These are phyloP conservation scores for Microplitis deprimator DNA, from an alignment of 2,888 invertebrate genomes.

Conservation along the genomic window DNA sequence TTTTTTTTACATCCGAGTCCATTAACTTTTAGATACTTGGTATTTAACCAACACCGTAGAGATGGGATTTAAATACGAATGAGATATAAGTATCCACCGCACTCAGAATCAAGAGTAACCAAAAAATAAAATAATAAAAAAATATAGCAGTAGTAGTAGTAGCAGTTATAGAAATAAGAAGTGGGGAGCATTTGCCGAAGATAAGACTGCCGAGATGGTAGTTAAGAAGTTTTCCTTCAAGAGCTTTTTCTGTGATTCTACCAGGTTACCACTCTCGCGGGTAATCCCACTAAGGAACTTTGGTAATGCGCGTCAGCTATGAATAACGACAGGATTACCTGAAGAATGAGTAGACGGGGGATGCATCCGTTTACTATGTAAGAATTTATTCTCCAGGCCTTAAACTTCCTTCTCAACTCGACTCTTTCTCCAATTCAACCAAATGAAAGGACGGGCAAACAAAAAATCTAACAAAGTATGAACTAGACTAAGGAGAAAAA, in stretches of 20 bases:
- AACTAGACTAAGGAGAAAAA: not conserved
- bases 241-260: slow-evolving; percentile 45
- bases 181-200: slow-evolving; percentile 25
- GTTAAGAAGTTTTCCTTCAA: slow-evolving; percentile 42
- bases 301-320: slow-evolving; percentile 59
- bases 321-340: slow-evolving; percentile 62
- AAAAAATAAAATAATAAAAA: not conserved
- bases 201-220: slow-evolving; percentile 36
- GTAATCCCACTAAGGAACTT: slow-evolving; percentile 64
- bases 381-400: slow-evolving; percentile 15
- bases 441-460: not conserved
- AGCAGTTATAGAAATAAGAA: slow-evolving; percentile 19
- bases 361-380: slow-evolving; percentile 9
- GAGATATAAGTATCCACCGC: not conserved
- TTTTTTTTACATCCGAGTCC: not conserved
- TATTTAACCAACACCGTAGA: slow-evolving; percentile 1
- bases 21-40: not conserved
- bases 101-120: not conserved
- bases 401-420: not conserved
- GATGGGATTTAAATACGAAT: not conserved
- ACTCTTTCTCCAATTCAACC: not conserved
- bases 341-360: slow-evolving; percentile 40
- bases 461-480: not conserved
- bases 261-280: slow-evolving; percentile 51
- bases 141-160: slow-evolving; percentile 16